Evolutionary conservation across 2,888 invertebrate species (phyloP).

Genomic region (Eupithecia dodoneata): DNA sequence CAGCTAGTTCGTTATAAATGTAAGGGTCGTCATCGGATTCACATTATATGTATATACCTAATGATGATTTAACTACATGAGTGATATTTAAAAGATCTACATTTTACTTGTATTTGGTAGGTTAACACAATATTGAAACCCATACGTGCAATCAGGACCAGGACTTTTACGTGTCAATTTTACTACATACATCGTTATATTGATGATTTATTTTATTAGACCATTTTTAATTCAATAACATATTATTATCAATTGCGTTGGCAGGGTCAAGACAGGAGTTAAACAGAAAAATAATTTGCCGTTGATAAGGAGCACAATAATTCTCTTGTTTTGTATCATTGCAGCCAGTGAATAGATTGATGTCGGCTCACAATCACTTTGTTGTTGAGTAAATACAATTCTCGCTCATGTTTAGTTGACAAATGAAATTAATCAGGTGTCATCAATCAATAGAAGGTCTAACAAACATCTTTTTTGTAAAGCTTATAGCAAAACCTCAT

Average conservation of each 20-base stretch:
- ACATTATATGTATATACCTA: no score
- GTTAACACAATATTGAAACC: background rate
- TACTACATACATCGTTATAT: background rate
- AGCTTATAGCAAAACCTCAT: background rate
- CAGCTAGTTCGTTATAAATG: background rate
- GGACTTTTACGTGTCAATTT: background rate
- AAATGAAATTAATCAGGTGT: constrained; percentile 1
- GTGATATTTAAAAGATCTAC: background rate
- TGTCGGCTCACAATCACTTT: constrained; percentile 30
- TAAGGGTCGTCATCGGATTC: no score
- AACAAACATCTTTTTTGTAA: background rate
- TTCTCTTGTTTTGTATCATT: constrained; percentile 60
- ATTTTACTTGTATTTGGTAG: background rate
- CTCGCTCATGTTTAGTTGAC: constrained; percentile 14
- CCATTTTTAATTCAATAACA: constrained; percentile 37
- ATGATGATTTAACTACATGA: background rate
- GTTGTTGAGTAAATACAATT: constrained; percentile 30
- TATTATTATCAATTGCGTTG: constrained; percentile 61
- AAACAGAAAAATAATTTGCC: constrained; percentile 81
- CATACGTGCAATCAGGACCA: background rate
- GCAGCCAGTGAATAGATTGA: constrained; percentile 47
- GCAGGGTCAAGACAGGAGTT: constrained; percentile 66
- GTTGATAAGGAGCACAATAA: constrained; percentile 66
- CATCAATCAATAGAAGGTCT: background rate
- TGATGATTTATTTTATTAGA: constrained; percentile 21